Conservation (phyloP, 2,888 invertebrate species). For the Hyposoter dolosus region DNA sequence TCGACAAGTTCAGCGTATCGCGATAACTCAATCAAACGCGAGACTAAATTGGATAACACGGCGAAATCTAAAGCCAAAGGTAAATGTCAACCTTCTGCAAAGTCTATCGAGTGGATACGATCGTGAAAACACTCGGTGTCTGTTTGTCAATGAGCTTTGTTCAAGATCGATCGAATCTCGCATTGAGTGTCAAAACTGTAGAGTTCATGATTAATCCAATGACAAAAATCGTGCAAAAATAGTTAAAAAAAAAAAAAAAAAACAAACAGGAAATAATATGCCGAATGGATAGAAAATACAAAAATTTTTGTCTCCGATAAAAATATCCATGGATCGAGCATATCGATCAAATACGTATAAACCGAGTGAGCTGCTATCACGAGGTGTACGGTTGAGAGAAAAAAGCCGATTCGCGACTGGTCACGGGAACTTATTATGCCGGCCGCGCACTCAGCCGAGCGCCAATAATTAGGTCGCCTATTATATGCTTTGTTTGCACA, state of each 20-base stretch:
- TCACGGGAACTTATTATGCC: conserved; percentile 59
- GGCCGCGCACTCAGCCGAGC: conserved; percentile 69
- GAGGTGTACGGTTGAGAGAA: conserved; percentile 47
- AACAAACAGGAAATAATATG: not conserved
- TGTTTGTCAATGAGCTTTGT: not conserved
- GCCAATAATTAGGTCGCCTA: conserved; percentile 71
- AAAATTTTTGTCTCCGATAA: not conserved
- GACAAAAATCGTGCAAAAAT: not conserved
- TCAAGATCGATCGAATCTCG: not conserved
- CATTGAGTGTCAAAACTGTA: not conserved
- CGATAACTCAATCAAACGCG: not conserved
- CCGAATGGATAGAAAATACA: not conserved
- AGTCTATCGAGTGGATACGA: not conserved
- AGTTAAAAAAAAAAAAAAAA: not conserved
- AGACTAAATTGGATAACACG: not conserved
- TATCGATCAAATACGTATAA: conserved; percentile 4
- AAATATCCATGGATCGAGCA: not conserved
- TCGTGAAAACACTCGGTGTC: not conserved
- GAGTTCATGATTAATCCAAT: not conserved
- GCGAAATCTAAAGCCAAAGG: not conserved
- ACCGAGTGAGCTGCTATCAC: conserved; percentile 13
- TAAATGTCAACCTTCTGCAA: not conserved
- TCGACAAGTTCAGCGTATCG: not conserved
- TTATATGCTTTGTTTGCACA: conserved; percentile 55
- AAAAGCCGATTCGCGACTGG: conserved; percentile 61